Evolutionary conservation across 2,888 invertebrate genomes (phyloP), one percentile per base, ranked within the genome.

Genomic region (Archips xylosteana): DNA sequence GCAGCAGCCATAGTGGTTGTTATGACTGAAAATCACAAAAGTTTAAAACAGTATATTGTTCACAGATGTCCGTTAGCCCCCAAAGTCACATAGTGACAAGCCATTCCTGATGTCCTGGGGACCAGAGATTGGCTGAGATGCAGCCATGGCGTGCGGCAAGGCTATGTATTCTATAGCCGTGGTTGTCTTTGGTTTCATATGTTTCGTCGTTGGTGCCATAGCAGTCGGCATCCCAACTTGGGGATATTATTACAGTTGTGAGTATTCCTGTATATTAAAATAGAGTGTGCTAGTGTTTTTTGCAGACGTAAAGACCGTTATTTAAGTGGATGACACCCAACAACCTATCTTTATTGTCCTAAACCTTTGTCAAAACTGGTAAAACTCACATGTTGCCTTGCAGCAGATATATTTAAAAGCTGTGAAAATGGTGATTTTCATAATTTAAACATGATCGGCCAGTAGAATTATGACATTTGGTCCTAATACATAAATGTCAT

Each of bases 181-280:
- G 79, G 96, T 96, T 76, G 93, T 95, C 79, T 92, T 96, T 80
- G 97, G 97, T 85, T 97, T 97, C 89, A 95, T 97, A 79, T 97
- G 97, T 87, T 97, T 98, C 87, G 96, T 97, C 76, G 95, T 98
- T 80, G 97, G 97, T 83, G 97, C 97, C 75, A 96, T 97, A 60
- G 97, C 98, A 67, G 96, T 98, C 68, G 97, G 97, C 78, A 95
- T 97, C 83, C 98, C 98, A 64, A 96, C 97, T 83, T 98, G 98
- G 98, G 98, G 98, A 76, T 96, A 97, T 89, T 98, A 97, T 91
- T 96, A 96, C 85, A 96, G 96, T 88, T 96, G 96, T 93, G 92
- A 96, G 94, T 94, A 85, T 23, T 34, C 54, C 61, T 36, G 5
- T 39, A 73, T 36, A 23, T 13, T 67, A n/a, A 12, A 3, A 57